Evolutionary conservation across 1,140 invertebrate species (phyloP).

Genomic region (Chelonus insularis): DNA sequence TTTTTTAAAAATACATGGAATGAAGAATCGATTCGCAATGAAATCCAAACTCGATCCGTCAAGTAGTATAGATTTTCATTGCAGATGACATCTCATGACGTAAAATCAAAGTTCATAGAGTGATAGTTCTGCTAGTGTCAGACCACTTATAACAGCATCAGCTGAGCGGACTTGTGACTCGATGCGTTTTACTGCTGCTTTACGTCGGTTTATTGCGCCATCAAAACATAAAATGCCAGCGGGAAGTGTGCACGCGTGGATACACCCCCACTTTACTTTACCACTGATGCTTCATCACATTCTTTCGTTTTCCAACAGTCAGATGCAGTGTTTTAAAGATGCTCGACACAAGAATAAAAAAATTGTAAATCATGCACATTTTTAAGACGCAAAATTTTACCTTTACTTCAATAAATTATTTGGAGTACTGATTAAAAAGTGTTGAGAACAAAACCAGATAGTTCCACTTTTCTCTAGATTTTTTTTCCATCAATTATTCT

Average conservation of each 20-base stretch:
- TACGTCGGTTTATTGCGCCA: slow-evolving; percentile 60
- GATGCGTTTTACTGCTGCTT: slow-evolving; percentile 62
- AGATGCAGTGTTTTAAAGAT: not conserved
- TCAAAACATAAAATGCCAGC: slow-evolving; percentile 61
- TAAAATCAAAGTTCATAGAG: slow-evolving; percentile 27
- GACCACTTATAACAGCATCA: slow-evolving; percentile 47
- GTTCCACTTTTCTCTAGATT: no score
- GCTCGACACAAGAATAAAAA: no score
- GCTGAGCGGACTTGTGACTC: slow-evolving; percentile 59
- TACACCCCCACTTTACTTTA: slow-evolving; percentile 51
- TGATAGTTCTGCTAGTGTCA: slow-evolving; percentile 39
- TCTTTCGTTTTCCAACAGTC: slow-evolving; percentile 27
- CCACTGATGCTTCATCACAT: slow-evolving; percentile 38
- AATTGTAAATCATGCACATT: no score
- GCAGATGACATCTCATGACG: slow-evolving; percentile 8
- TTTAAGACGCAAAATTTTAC: no score
- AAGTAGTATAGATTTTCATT: not conserved
- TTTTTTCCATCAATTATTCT: no score
- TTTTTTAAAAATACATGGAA: no score
- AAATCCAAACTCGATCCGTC: not conserved
- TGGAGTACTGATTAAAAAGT: no score
- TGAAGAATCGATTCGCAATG: slow-evolving; percentile 1
- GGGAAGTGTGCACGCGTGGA: slow-evolving; percentile 51
- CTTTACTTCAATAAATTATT: no score
- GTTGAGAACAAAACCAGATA: no score